Evolutionary conservation across 2,797 vertebrate genomes (phyloP).

Genomic region (Epinephelus awoara): DNA sequence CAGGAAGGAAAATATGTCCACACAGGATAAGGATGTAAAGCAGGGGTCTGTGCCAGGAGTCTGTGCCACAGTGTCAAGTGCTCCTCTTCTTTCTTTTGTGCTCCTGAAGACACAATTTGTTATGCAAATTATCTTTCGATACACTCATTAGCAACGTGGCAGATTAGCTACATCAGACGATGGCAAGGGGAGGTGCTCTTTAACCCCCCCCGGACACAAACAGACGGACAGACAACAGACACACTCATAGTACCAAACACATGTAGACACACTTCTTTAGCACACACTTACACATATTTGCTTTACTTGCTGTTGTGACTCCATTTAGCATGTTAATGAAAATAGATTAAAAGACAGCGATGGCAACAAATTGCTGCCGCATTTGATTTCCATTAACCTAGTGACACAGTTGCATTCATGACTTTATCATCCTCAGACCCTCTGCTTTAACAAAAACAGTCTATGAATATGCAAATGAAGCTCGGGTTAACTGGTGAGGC

Average conservation of each 20-base stretch:
- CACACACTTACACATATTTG: conserved; percentile 17
- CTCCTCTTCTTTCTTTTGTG: conserved; percentile 34
- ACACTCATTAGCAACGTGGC: conserved; percentile 59
- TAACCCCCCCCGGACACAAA: neutral
- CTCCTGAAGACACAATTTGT: conserved; percentile 61
- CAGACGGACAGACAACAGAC: neutral
- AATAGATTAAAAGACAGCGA: conserved; percentile 12
- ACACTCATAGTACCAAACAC: conserved; percentile 4
- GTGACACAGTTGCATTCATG: conserved; percentile 44
- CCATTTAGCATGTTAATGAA: conserved; percentile 14
- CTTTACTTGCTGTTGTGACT: neutral
- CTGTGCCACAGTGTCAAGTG: conserved; percentile 42
- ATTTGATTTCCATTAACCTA: conserved; percentile 39
- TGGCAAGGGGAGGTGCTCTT: conserved; percentile 33
- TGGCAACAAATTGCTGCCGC: conserved; percentile 24
- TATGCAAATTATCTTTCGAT: conserved; percentile 71
- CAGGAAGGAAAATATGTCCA: conserved; percentile 33
- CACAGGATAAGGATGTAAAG: conserved; percentile 41
- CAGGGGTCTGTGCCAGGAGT: conserved; percentile 15
- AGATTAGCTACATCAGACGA: conserved; percentile 51
- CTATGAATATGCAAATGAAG: conserved; percentile 37
- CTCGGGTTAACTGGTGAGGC: conserved; percentile 10
- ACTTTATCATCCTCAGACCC: conserved; percentile 14
- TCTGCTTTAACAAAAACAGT: conserved; percentile 35
- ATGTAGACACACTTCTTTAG: neutral